Percentiles rank a stretch among this genome's conserved stretches.
phyloP scores from a whole-genome alignment of 2,113 vertebrate genomes.

The Trematocara zebra region DNA sequence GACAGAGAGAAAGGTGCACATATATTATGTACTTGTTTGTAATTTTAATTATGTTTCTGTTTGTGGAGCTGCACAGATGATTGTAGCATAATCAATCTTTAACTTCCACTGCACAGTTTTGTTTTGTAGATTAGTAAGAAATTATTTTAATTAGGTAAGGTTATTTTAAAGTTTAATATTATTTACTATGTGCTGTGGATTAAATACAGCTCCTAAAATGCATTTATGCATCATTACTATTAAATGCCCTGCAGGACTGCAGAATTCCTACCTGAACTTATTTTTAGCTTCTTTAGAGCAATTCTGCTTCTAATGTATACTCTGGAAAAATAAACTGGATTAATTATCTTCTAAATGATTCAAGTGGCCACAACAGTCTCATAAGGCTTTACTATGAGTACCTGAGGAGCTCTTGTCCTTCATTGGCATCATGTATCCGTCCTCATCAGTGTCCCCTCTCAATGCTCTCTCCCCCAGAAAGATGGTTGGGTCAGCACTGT shows the following conservation, averaged over 20 bases:
- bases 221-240: neutral
- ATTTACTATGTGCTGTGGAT: neutral
- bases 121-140: neutral
- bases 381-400: slow-evolving; percentile 40
- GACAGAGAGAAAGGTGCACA: neutral
- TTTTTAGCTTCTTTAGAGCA: neutral
- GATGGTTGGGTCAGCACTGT: slow-evolving; percentile 91
- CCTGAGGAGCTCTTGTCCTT: slow-evolving; percentile 90
- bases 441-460: slow-evolving; percentile 82
- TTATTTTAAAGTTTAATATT: neutral
- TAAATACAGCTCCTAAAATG: neutral
- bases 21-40: neutral
- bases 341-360: neutral
- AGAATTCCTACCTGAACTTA: neutral
- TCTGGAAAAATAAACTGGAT: neutral
- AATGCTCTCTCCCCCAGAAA: slow-evolving; percentile 80
- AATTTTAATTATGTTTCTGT: neutral
- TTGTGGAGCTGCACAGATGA: neutral
- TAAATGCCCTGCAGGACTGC: neutral
- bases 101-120: neutral
- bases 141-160: neutral
- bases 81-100: neutral
- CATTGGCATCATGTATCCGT: slow-evolving; percentile 92
- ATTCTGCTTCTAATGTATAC: neutral
- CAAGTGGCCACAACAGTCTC: neutral